Percentiles rank a stretch among this genome's conserved stretches.
Conservation (phyloP, 2,888 invertebrate genomes). For the Phalera bucephala region DNA sequence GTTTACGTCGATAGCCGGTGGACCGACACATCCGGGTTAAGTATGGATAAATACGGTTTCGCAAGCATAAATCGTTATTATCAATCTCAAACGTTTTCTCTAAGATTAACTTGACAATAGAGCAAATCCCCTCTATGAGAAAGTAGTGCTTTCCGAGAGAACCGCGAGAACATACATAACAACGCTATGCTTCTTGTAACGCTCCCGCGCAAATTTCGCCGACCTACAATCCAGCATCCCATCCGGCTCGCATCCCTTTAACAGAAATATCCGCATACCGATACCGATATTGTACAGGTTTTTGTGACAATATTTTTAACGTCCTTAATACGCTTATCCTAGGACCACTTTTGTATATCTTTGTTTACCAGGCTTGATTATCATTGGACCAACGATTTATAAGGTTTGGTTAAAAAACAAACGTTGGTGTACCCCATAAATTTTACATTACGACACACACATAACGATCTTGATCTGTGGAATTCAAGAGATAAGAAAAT, state of each 20-base stretch:
- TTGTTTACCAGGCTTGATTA: slow-evolving; percentile 5
- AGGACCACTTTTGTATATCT: slow-evolving; percentile 1
- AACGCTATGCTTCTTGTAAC: slow-evolving; percentile 40
- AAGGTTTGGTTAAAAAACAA: slow-evolving; percentile 12
- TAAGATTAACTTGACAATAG: slow-evolving; percentile 52
- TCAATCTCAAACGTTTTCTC: slow-evolving; percentile 37
- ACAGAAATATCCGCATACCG: slow-evolving; percentile 42
- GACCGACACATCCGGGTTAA: slow-evolving; percentile 33
- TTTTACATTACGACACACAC: slow-evolving; percentile 28
- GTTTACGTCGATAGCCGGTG: slow-evolving; percentile 32
- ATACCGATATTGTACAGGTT: slow-evolving; percentile 10
- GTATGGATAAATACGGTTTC: slow-evolving; percentile 13
- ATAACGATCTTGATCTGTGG: slow-evolving; percentile 25
- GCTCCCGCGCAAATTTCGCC: slow-evolving; percentile 57
- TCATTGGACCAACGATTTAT: slow-evolving; percentile 4
- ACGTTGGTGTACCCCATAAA: slow-evolving; percentile 15
- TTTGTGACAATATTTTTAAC: slow-evolving; percentile 8
- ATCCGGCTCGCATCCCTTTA: slow-evolving; percentile 48
- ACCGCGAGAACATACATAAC: slow-evolving; percentile 33
- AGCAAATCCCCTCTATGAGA: slow-evolving; percentile 50
- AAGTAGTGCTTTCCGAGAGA: slow-evolving; percentile 52
- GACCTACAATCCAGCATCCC: slow-evolving; percentile 50
- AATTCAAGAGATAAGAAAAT: too few species aligned
- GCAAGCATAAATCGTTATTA: slow-evolving; percentile 16
- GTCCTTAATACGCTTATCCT: slow-evolving; percentile 11